Conservation (phyloP, 2,113 vertebrate genomes). For the Pollimyrus isidori region DNA sequence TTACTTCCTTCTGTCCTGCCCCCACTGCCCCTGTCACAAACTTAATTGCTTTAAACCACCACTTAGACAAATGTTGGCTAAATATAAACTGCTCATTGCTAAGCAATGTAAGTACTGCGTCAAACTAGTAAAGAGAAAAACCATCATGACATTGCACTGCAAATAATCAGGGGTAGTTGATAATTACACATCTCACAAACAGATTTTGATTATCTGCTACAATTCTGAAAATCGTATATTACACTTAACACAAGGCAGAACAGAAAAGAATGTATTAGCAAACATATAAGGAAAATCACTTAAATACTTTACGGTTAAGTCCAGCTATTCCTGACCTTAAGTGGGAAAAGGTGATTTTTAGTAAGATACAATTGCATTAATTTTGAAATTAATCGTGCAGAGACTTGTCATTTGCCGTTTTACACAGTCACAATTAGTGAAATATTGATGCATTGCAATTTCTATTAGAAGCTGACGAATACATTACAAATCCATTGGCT, state of each 20-base stretch:
- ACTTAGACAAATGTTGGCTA: neutral
- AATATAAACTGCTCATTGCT: neutral
- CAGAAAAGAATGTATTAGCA: neutral
- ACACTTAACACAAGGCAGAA: neutral
- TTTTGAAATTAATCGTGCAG: neutral
- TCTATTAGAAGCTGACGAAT: neutral
- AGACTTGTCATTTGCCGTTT: neutral
- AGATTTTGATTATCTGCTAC: neutral
- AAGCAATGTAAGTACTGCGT: neutral
- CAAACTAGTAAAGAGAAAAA: neutral
- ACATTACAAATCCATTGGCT: neutral
- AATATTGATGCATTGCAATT: neutral
- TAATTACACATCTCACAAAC: neutral
- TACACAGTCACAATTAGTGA: neutral
- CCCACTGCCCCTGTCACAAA: neutral
- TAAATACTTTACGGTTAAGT: neutral
- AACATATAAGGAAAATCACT: neutral
- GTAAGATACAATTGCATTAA: neutral
- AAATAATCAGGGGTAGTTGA: neutral
- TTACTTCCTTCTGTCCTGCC: neutral
- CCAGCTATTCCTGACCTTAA: neutral
- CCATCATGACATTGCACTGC: neutral
- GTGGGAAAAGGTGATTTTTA: neutral
- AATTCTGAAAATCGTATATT: neutral
- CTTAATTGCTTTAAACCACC: neutral